Conservation (phyloP, 2,113 vertebrate genomes). For the Tapirus terrestris region DNA sequence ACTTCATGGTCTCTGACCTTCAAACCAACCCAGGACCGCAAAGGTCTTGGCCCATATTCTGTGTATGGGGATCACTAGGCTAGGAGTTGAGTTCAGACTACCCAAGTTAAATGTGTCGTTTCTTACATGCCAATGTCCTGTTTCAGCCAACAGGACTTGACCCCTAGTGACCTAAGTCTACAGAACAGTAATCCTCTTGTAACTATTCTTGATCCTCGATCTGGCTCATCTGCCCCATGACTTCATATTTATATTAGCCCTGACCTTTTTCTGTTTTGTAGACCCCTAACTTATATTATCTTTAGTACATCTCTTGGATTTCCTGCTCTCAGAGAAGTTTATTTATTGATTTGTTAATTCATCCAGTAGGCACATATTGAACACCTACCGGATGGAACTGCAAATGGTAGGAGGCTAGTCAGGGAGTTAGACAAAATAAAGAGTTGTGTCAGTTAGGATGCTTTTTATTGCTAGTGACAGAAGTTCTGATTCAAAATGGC, state of each 20-base stretch:
- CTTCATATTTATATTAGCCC: background rate
- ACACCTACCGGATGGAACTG: background rate
- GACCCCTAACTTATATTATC: background rate
- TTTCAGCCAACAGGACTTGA: background rate
- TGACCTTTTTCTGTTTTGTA: background rate
- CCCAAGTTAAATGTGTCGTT: background rate
- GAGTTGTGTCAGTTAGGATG: background rate
- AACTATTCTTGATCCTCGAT: background rate
- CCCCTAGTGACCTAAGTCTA: background rate
- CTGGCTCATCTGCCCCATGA: background rate
- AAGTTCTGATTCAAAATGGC: constrained; percentile 20
- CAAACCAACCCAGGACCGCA: background rate
- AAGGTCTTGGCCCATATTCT: background rate
- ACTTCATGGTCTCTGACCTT: background rate
- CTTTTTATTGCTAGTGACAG: constrained; percentile 52
- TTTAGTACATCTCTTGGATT: background rate
- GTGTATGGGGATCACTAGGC: background rate
- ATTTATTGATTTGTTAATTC: constrained; percentile 8
- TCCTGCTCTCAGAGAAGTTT: constrained; percentile 4
- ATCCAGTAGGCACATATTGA: background rate
- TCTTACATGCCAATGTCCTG: background rate
- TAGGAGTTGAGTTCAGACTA: background rate
- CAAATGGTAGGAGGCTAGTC: background rate
- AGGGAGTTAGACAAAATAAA: constrained; percentile 61
- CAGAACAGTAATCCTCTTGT: background rate